phyloP scores from a whole-genome alignment of 92 coral and sea anemone genomes.

The Parazoanthus atlanticus region DNA sequence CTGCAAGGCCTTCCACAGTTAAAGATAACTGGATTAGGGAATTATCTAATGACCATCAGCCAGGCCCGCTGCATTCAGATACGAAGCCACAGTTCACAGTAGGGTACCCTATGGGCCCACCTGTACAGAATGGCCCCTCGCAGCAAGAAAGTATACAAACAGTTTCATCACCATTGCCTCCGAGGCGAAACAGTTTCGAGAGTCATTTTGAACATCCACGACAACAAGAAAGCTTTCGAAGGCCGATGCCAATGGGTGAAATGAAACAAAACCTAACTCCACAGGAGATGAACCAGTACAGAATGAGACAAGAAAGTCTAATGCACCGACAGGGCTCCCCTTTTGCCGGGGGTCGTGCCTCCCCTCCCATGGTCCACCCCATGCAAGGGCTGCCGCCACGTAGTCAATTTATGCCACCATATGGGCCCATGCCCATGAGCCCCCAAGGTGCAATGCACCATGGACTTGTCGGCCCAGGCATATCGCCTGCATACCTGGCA shows the following conservation, averaged over 20 bases:
- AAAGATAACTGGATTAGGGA: constrained; percentile 12
- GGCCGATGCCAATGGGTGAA: constrained; percentile 30
- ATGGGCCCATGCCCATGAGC: constrained; percentile 58
- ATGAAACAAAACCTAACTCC: constrained; percentile 45
- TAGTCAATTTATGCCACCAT: constrained; percentile 45
- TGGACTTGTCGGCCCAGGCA: constrained; percentile 56
- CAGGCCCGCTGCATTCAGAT: neutral
- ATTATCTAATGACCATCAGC: neutral
- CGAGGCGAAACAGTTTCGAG: constrained; percentile 25
- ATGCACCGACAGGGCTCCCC: constrained; percentile 30
- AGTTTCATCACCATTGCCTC: neutral
- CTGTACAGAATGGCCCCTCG: constrained; percentile 15
- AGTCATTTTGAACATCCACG: constrained; percentile 8
- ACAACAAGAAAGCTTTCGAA: constrained; percentile 29
- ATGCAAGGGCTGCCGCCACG: constrained; percentile 54
- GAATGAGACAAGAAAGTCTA: constrained; percentile 40
- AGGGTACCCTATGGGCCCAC: neutral
- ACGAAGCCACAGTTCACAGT: neutral
- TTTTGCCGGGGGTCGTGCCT: constrained; percentile 15
- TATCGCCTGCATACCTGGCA: constrained; percentile 35
- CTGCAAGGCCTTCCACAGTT: neutral
- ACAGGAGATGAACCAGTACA: constrained; percentile 48
- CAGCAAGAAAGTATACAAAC: constrained; percentile 10
- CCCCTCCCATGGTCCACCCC: constrained; percentile 38
- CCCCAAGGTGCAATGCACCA: constrained; percentile 53